Conservation (phyloP, 2,113 vertebrate genomes). For the Etheostoma spectabile region DNA sequence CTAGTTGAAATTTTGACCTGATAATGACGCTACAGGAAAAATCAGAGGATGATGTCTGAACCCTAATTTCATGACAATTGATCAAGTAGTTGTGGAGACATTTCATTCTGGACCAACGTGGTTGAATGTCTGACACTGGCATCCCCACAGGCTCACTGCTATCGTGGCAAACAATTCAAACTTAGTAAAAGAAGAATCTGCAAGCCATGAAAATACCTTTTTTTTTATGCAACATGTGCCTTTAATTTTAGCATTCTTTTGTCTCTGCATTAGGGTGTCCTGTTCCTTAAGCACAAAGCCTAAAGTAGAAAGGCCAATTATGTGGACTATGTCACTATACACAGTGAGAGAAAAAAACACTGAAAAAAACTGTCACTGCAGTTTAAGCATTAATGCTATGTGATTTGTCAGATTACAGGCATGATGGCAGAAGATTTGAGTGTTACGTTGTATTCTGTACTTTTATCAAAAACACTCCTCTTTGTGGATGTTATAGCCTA, state of each 20-base stretch:
- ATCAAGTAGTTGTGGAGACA: neutral
- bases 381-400: neutral
- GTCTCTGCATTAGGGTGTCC: neutral
- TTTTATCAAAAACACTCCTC: neutral
- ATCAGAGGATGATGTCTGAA: neutral
- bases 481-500: neutral
- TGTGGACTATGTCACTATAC: neutral
- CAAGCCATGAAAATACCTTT: neutral
- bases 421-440: neutral
- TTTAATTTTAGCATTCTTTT: neutral
- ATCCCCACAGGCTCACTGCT: neutral
- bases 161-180: neutral
- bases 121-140: neutral
- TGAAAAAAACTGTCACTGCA: neutral
- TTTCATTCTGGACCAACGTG: neutral
- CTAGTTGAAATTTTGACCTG: neutral
- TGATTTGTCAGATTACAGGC: neutral
- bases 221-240: neutral
- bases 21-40: neutral
- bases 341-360: neutral
- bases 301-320: conserved; percentile 1
- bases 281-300: neutral
- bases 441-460: neutral
- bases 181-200: neutral
- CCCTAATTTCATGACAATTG: neutral